These are phyloP conservation scores for Netta rufina DNA, from an alignment of 2,797 vertebrate species.

Conservation along the genomic window DNA sequence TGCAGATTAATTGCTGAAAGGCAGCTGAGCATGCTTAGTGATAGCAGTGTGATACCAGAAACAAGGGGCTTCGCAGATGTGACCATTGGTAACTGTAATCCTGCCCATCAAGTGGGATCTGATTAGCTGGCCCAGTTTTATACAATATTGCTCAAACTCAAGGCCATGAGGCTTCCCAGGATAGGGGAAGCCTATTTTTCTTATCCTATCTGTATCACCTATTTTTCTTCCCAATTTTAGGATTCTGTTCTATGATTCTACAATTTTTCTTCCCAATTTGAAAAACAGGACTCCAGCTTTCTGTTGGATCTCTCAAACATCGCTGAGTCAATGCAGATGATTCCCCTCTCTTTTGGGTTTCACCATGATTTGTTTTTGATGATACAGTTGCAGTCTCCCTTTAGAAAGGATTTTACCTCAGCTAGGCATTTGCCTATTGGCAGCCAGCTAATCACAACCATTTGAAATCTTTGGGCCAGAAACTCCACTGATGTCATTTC, in stretches of 20 bases:
- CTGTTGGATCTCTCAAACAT: not conserved
- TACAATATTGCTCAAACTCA: not conserved
- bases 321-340: not conserved
- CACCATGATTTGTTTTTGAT: not conserved
- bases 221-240: not conserved
- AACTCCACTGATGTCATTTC: not conserved
- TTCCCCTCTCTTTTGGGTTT: not conserved
- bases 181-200: not conserved
- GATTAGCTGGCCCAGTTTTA: not conserved
- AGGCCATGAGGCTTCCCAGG: not conserved
- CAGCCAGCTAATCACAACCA: conserved; percentile 14
- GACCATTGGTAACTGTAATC: not conserved
- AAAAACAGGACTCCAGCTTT: not conserved
- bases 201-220: not conserved
- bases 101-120: not conserved
- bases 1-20: not conserved
- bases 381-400: not conserved
- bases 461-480: conserved; percentile 38
- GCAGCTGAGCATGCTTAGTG: not conserved
- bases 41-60: not conserved
- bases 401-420: conserved; percentile 21
- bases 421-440: not conserved
- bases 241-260: too few relatives aligned
- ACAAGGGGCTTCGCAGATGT: not conserved
- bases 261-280: not conserved